Percentiles rank a stretch among this genome's conserved stretches.
Conservation (phyloP, 1,140 invertebrate genomes). For the Drosophila bifasciata region DNA sequence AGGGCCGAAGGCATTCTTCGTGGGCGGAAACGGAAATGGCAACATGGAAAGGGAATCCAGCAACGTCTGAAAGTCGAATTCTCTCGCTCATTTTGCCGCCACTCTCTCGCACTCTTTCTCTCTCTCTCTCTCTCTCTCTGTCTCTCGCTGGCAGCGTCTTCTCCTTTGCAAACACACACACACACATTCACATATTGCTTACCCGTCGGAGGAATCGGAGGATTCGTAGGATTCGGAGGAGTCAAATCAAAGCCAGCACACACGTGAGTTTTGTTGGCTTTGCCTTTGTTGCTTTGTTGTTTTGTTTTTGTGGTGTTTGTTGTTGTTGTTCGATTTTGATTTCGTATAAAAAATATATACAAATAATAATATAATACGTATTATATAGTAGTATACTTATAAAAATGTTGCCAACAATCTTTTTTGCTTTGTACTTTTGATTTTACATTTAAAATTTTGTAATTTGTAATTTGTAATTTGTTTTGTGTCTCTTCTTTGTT, state of each 20-base stretch:
- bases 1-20: slow-evolving; percentile 66
- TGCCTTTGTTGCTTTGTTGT: slow-evolving; percentile 6
- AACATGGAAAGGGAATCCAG: slow-evolving; percentile 7
- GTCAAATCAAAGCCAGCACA: too few species aligned
- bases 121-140: slow-evolving; percentile 10
- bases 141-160: slow-evolving; percentile 32
- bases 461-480: slow-evolving; percentile 33
- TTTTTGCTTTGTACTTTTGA: slow-evolving; percentile 81
- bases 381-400: slow-evolving; percentile 62
- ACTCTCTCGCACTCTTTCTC: slow-evolving; percentile 10
- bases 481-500: slow-evolving; percentile 47
- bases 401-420: slow-evolving; percentile 82
- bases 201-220: slow-evolving; percentile 71
- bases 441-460: slow-evolving; percentile 75
- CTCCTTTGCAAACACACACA: slow-evolving; percentile 20
- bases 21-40: slow-evolving; percentile 9
- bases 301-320: slow-evolving; percentile 32
- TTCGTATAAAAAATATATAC: slow-evolving; percentile 82
- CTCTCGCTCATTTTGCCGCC: slow-evolving; percentile 3
- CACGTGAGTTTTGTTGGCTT: slow-evolving; percentile 21
- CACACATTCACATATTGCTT: slow-evolving; percentile 56
- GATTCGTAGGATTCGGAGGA: slow-evolving; percentile 57
- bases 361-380: slow-evolving; percentile 80
- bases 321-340: slow-evolving; percentile 49
- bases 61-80: slow-evolving; percentile 30